Evolutionary conservation across 1,140 invertebrate species (phyloP).

Genomic region (Drosophila rhopaloa): DNA sequence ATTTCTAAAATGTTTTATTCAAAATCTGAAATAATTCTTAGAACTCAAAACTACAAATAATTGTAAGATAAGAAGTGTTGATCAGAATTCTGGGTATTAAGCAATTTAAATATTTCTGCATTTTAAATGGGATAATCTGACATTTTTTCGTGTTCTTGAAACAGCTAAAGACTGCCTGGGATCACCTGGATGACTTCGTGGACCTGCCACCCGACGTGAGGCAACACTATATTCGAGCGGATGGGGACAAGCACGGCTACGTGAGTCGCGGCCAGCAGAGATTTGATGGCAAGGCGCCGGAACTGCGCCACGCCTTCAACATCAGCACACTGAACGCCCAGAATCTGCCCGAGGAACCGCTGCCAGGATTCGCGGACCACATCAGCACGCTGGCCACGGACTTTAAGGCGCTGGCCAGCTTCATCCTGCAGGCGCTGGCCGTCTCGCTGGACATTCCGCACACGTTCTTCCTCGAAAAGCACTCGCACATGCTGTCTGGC

Average conservation of each 20-base stretch:
- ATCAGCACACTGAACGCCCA: slow-evolving; percentile 87
- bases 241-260: slow-evolving; percentile 88
- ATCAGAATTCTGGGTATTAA: no score
- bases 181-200: slow-evolving; percentile 89
- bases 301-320: slow-evolving; percentile 89
- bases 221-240: slow-evolving; percentile 86
- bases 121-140: background rate
- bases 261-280: slow-evolving; percentile 86
- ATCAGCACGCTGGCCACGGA: slow-evolving; percentile 88
- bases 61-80: no score
- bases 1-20: no score
- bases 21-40: no score
- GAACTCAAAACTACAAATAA: no score
- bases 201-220: slow-evolving; percentile 87
- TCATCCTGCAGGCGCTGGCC: slow-evolving; percentile 88
- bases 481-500: slow-evolving; percentile 87
- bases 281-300: slow-evolving; percentile 87
- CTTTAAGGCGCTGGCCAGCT: slow-evolving; percentile 88
- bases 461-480: slow-evolving; percentile 87
- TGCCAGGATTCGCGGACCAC: slow-evolving; percentile 88
- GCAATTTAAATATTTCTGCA: no score
- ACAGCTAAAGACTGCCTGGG: slow-evolving; percentile 88
- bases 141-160: no score
- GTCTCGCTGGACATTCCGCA: slow-evolving; percentile 85
- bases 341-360: slow-evolving; percentile 88